Conservation (phyloP, 2,113 vertebrate species). For the Nestor notabilis region DNA sequence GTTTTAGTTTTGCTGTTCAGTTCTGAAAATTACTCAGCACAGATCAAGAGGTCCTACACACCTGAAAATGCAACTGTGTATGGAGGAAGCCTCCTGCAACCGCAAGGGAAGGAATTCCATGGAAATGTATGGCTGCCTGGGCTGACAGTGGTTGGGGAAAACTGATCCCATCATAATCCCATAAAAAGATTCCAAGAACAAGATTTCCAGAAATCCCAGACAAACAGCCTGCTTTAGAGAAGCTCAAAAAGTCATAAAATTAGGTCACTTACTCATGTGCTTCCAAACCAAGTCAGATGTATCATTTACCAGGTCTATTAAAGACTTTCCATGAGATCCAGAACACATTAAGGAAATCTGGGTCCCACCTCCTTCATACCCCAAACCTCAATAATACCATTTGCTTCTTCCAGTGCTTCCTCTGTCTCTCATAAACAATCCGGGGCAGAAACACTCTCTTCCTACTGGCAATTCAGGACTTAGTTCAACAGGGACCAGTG, state of each 20-base stretch:
- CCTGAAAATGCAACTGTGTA: neutral
- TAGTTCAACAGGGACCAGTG: neutral
- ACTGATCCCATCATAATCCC: neutral
- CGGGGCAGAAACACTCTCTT: neutral
- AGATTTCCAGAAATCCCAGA: neutral
- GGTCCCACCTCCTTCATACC: neutral
- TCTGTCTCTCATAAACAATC: neutral
- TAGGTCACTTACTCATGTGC: neutral
- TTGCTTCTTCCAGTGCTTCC: neutral
- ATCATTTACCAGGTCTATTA: neutral
- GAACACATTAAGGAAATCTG: neutral
- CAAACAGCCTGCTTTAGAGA: neutral
- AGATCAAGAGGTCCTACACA: neutral
- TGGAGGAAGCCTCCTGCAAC: neutral
- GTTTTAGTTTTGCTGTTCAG: neutral
- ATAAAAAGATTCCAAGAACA: neutral
- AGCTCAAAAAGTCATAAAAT: neutral
- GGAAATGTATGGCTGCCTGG: rapidly evolving
- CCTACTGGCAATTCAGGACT: neutral
- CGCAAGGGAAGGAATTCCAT: neutral
- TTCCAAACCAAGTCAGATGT: neutral
- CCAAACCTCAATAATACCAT: neutral
- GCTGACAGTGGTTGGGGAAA: rapidly evolving
- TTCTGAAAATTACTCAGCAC: neutral
- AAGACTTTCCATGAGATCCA: neutral